phyloP scores from a whole-genome alignment of 2,888 invertebrate species.

The Pemphredon lugubris region DNA sequence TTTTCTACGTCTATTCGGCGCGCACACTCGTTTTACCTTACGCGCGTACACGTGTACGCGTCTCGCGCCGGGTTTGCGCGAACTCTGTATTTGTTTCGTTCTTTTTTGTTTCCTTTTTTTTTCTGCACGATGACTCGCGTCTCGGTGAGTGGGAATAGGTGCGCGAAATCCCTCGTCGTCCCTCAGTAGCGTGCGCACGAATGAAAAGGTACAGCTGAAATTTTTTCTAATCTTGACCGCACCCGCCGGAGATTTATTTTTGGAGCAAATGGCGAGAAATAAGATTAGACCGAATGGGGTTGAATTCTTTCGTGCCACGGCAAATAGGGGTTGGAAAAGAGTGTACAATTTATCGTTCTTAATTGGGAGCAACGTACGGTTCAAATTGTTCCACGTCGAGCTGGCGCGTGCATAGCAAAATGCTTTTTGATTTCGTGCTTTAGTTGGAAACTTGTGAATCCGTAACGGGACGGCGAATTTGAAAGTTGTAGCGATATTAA shows the following conservation, averaged over 20 bases:
- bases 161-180: not conserved
- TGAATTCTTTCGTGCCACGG: slow-evolving; percentile 31
- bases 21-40: slow-evolving; percentile 40
- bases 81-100: too few species aligned
- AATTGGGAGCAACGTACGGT: slow-evolving; percentile 5
- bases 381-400: too few species aligned
- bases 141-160: slow-evolving; percentile 3
- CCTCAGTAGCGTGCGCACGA: slow-evolving; percentile 1
- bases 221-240: slow-evolving; percentile 47
- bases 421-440: too few species aligned
- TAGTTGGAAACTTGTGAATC: too few species aligned
- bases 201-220: slow-evolving; percentile 17
- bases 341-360: slow-evolving; percentile 31
- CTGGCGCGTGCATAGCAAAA: too few species aligned
- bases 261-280: slow-evolving; percentile 22
- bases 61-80: not conserved
- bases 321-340: slow-evolving; percentile 3
- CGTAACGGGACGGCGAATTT: too few species aligned
- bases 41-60: slow-evolving; percentile 5
- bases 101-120: slow-evolving; percentile 10
- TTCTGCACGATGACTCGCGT: slow-evolving; percentile 9
- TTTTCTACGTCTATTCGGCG: slow-evolving; percentile 47
- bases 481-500: too few species aligned
- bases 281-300: slow-evolving; percentile 35
- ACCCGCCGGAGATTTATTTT: slow-evolving; percentile 25